Evolutionary conservation across 2,113 vertebrate species (phyloP).

Genomic region (Hemichromis elongatus): DNA sequence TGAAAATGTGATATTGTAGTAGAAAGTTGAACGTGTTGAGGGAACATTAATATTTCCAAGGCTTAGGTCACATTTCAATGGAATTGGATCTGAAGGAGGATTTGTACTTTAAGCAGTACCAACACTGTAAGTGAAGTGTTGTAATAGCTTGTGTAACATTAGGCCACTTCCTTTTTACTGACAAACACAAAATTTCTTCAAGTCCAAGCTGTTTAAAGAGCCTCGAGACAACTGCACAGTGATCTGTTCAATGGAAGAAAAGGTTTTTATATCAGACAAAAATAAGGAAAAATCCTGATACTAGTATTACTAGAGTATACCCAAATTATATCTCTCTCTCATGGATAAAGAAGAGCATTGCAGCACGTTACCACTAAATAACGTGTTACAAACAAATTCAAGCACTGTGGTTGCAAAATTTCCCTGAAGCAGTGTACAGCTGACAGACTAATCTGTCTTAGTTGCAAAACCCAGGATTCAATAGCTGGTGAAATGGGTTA

Average conservation of each 20-base stretch:
- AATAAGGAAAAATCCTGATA: not conserved
- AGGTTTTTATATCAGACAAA: not conserved
- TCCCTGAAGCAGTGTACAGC: not conserved
- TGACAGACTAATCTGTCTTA: not conserved
- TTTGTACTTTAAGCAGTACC: not conserved
- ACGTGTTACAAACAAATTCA: not conserved
- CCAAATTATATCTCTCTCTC: not conserved
- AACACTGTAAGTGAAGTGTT: not conserved
- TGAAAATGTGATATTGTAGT: not conserved
- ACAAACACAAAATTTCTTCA: not conserved
- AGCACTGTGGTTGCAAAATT: not conserved
- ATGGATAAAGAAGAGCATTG: not conserved
- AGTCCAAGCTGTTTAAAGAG: not conserved
- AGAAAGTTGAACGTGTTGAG: not conserved
- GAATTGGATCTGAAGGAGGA: not conserved
- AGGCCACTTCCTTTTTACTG: not conserved
- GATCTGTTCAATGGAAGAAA: not conserved
- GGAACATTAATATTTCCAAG: not conserved
- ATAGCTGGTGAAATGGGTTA: too few relatives aligned
- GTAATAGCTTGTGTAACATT: not conserved
- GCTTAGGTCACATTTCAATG: not conserved
- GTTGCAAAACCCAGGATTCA: not conserved
- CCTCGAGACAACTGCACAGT: not conserved
- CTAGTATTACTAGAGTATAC: not conserved
- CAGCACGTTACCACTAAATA: not conserved